Conservation (phyloP, 1,140 invertebrate genomes). For the Heliconius melpomene region DNA sequence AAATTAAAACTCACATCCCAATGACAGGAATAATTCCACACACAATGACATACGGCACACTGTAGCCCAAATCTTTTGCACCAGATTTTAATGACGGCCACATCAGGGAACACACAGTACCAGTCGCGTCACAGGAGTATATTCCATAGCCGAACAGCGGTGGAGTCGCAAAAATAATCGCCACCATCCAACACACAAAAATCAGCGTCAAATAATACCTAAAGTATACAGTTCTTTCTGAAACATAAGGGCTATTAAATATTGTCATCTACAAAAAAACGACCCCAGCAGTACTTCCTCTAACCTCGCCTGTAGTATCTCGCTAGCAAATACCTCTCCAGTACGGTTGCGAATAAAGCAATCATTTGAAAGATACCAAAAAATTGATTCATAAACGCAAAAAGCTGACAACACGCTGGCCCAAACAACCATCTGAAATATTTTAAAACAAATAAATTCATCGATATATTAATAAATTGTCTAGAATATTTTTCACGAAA, state of each 20-base stretch:
- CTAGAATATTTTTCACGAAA: too few species aligned
- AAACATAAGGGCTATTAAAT: conserved; percentile 43
- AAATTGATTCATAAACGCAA: conserved; percentile 80
- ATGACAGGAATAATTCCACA: conserved; percentile 72
- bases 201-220: conserved; percentile 71
- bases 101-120: conserved; percentile 70
- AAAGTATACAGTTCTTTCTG: conserved; percentile 73
- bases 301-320: conserved; percentile 73
- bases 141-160: conserved; percentile 77
- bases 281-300: conserved; percentile 9
- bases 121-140: conserved; percentile 77
- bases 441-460: conserved; percentile 7
- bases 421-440: conserved; percentile 80
- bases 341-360: conserved; percentile 69
- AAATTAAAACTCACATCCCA: conserved; percentile 66
- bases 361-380: conserved; percentile 80
- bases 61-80: conserved; percentile 69
- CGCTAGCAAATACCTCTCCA: conserved; percentile 77
- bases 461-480: not conserved
- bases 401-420: conserved; percentile 75
- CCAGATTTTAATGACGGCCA: conserved; percentile 68
- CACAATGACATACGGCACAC: conserved; percentile 68
- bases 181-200: conserved; percentile 68
- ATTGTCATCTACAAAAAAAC: not conserved
- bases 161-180: conserved; percentile 70